Evolutionary conservation across 2,888 invertebrate species (phyloP).

Genomic region (Drosophila bunnanda): DNA sequence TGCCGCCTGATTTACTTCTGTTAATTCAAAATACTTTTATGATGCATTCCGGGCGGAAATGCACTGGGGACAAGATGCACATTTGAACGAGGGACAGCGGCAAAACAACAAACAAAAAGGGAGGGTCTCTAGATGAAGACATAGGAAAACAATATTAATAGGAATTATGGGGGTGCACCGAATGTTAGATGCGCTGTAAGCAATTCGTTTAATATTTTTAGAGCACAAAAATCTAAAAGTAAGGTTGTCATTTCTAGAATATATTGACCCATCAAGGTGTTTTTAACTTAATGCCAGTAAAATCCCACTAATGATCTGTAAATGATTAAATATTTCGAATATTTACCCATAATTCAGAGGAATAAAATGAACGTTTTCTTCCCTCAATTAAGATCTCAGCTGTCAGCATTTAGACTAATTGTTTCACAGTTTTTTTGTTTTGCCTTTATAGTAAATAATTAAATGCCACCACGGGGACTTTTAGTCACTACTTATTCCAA

Average conservation of each 20-base stretch:
- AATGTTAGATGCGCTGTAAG: not conserved
- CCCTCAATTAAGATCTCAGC: not conserved
- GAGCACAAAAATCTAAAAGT: not conserved
- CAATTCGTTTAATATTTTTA: not conserved
- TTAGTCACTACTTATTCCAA: not conserved
- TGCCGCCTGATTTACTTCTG: slow-evolving; percentile 62
- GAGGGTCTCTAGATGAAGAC: slow-evolving; percentile 1
- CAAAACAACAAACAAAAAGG: slow-evolving; percentile 57
- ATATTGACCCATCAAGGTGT: not conserved
- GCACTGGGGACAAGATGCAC: slow-evolving; percentile 58
- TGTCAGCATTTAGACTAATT: not conserved
- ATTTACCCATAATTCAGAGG: not conserved
- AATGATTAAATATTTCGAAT: not conserved
- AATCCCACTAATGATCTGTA: not conserved
- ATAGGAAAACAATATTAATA: slow-evolving; percentile 1
- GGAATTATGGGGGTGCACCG: not conserved
- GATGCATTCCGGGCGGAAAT: slow-evolving; percentile 67
- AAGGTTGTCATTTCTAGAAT: not conserved
- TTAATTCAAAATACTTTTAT: slow-evolving; percentile 70
- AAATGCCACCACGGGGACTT: not conserved
- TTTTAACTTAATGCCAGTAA: not conserved
- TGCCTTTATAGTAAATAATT: not conserved
- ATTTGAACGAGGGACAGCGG: slow-evolving; percentile 52
- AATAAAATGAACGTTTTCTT: not conserved
- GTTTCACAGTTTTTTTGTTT: not conserved